Percentiles rank a stretch among this genome's conserved stretches.
These are phyloP conservation scores for Ooceraea biroi DNA, from an alignment of 1,140 invertebrate species.

Conservation along the genomic window DNA sequence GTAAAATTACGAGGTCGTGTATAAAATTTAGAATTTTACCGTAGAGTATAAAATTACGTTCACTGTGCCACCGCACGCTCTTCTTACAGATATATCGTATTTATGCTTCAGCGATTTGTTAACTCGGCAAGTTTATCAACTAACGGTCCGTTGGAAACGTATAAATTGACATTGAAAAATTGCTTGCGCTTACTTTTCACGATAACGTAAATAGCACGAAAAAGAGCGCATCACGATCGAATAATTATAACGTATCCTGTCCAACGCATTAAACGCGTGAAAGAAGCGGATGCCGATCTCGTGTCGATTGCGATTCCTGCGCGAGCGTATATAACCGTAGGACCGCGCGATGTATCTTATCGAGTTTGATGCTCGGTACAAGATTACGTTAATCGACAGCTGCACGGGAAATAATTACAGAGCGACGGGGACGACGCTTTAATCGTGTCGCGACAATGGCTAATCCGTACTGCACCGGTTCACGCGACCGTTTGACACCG, in stretches of 20 bases:
- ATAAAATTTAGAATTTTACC: slow-evolving; percentile 52
- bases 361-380: slow-evolving; percentile 3
- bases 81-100: slow-evolving; percentile 20
- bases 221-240: slow-evolving; percentile 16
- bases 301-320: background rate
- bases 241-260: slow-evolving; percentile 39
- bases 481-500: slow-evolving; percentile 26
- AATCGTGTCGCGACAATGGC: slow-evolving; percentile 40
- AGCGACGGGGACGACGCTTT: slow-evolving; percentile 40
- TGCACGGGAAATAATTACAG: slow-evolving; percentile 43
- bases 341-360: slow-evolving; percentile 36
- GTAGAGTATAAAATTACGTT: slow-evolving; percentile 26
- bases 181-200: background rate
- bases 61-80: background rate
- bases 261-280: slow-evolving; percentile 3
- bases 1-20: slow-evolving; percentile 47
- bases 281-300: slow-evolving; percentile 24
- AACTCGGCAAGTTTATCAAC: slow-evolving; percentile 19
- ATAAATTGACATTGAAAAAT: slow-evolving; percentile 53
- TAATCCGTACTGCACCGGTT: slow-evolving; percentile 52
- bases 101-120: slow-evolving; percentile 47
- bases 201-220: slow-evolving; percentile 13
- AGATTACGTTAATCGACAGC: slow-evolving; percentile 57
- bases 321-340: background rate
- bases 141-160: background rate